These are phyloP conservation scores for Cyprinella venusta DNA, from an alignment of 2,797 vertebrate species.

Conservation along the genomic window DNA sequence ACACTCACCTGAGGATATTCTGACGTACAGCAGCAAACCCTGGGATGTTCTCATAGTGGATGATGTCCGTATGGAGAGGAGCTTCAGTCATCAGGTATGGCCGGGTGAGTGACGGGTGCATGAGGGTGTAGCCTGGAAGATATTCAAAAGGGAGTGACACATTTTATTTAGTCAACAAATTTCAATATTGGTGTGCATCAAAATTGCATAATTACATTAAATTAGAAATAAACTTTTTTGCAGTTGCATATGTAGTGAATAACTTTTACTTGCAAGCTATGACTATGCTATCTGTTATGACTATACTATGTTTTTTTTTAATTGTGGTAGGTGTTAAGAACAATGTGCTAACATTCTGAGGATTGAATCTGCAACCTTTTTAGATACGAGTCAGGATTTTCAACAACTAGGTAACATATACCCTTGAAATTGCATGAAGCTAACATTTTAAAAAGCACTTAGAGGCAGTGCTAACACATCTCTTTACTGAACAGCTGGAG, in stretches of 20 bases:
- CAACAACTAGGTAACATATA: neutral
- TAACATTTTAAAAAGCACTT: neutral
- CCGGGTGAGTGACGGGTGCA: conserved; percentile 96
- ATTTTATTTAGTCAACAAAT: too few relatives aligned
- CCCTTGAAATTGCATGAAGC: neutral
- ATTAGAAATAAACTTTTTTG: neutral
- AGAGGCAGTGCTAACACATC: neutral
- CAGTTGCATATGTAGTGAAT: neutral
- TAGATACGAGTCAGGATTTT: neutral
- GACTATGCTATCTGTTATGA: neutral
- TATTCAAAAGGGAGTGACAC: neutral
- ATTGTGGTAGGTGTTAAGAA: neutral
- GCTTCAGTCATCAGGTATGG: conserved; percentile 95
- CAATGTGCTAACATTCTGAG: neutral
- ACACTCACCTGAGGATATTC: conserved; percentile 92
- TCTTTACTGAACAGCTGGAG: conserved; percentile 49
- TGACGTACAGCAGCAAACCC: conserved; percentile 90
- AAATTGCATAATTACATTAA: neutral
- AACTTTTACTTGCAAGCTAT: neutral
- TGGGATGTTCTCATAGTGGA: conserved; percentile 98
- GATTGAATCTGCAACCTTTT: neutral
- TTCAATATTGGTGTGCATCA: neutral
- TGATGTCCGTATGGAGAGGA: conserved; percentile 95
- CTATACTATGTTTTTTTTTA: neutral
- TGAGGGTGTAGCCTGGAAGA: conserved; percentile 89